Evolutionary conservation across 2,113 vertebrate species (phyloP), one percentile per base, ranked within the genome.

Genomic region (Origma solitaria): DNA sequence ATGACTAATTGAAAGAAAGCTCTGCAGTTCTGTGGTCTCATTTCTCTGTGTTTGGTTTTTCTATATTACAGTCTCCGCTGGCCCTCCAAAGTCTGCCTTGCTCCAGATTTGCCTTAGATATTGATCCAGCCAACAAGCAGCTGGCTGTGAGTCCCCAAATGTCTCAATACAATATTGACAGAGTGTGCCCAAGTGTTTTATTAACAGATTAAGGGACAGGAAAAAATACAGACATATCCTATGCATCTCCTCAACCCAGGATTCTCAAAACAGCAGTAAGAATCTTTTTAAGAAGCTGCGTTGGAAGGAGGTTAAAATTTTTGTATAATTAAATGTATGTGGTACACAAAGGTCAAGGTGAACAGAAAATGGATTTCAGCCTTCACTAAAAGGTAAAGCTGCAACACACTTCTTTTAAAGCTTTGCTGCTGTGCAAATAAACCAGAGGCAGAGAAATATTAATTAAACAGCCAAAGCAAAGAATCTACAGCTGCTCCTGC

Each of bases 81-180:
- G 71, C 54, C 11, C 35, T 93, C 71, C 14, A 6, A 88, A 94
- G 54, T 45, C 50, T 80, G 27, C 35, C 79, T 80, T 92, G 54
- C 82, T 94, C 79, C 68, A 92, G 62, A 72, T 96, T 93, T 93
- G 88, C 38, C 58, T 95, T 94, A 95, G 75, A 86, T 84, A 92
- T 69, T 53, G 82, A 94, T 90, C 76, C 76, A 94, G 72, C 53
- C 77, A 91, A 86, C 66, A 93, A 93, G 57, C 84, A 94, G 78
- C 84, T 93, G 89, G 18, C 68, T 95, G 31, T 73, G 87, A 94
- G 72, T 86, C 60, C 86, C 80, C 60, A 93, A 40, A 80, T 44
- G 69, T 71, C 88, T 93, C 90, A 90, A 84, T 84, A 90, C 49
- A 88, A 56, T 88, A 88, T 75, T 88, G 91, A 86, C 54, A 75